A percentile compares a stretch with the other conserved stretches of the same genome.
Conservation (phyloP, 2,888 invertebrate genomes). For the Agrochola litura region DNA sequence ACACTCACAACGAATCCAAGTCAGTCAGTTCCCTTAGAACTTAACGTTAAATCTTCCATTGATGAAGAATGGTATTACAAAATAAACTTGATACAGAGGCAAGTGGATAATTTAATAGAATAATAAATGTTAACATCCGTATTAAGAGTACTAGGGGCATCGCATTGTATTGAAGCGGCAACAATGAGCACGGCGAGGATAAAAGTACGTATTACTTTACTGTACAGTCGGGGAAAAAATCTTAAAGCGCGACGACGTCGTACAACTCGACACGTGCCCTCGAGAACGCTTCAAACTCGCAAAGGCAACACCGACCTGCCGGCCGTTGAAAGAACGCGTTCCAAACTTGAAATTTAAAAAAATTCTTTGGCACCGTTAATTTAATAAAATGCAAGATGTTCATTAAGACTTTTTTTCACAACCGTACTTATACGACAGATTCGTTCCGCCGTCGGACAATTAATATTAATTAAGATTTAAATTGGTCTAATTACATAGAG, state of each 20-base stretch:
- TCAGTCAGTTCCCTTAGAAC: conserved; percentile 4
- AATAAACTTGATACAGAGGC: conserved; percentile 60
- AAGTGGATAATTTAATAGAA: conserved; percentile 80
- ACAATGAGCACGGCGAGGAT: conserved; percentile 82
- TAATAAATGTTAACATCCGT: conserved; percentile 89
- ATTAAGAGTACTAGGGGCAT: conserved; percentile 86
- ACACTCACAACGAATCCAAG: background rate
- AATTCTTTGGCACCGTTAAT: conserved; percentile 56
- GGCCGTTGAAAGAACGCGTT: conserved; percentile 58
- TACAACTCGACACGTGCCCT: conserved; percentile 68
- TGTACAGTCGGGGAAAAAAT: conserved; percentile 81
- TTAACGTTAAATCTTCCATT: conserved; percentile 48
- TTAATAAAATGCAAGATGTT: conserved; percentile 69
- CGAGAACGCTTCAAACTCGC: conserved; percentile 72
- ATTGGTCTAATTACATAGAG: conserved; percentile 90
- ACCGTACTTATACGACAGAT: conserved; percentile 88
- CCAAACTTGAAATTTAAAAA: conserved; percentile 63
- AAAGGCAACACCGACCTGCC: conserved; percentile 65
- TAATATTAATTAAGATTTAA: conserved; percentile 91
- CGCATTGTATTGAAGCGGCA: conserved; percentile 84
- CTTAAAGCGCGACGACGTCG: conserved; percentile 66
- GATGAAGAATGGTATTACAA: conserved; percentile 54
- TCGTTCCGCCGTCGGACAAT: conserved; percentile 89
- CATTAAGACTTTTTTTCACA: conserved; percentile 77
- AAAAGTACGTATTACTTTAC: conserved; percentile 85